Conservation (phyloP, 2,113 vertebrate species). For the Elephas maximus region DNA sequence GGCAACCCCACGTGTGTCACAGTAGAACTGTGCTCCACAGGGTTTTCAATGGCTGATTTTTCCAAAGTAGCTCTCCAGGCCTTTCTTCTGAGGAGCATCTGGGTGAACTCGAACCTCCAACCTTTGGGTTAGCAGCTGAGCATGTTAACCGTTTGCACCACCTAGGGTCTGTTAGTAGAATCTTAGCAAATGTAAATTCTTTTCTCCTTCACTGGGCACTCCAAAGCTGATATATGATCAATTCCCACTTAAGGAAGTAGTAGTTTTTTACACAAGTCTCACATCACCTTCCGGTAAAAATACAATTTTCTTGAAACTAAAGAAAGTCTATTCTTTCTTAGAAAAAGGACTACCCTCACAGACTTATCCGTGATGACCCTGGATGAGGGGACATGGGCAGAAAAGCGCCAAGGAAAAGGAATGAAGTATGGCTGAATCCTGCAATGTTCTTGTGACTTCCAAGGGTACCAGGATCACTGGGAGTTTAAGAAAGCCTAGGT, state of each 20-base stretch:
- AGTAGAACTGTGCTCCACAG: too few relatives aligned
- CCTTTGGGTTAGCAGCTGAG: too few relatives aligned
- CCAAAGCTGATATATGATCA: not conserved
- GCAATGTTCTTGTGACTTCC: not conserved
- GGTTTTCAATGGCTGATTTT: too few relatives aligned
- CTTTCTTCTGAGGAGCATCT: too few relatives aligned
- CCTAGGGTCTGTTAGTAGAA: too few relatives aligned
- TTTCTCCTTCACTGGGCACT: conserved; percentile 40
- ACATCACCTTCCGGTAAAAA: not conserved
- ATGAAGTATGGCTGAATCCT: not conserved
- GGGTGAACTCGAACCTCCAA: too few relatives aligned
- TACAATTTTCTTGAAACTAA: conserved; percentile 19
- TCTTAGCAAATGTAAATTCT: not conserved
- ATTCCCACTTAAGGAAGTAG: conserved; percentile 11
- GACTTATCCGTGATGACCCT: not conserved
- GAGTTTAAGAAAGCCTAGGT: not conserved
- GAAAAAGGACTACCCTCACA: not conserved
- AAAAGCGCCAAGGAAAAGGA: not conserved
- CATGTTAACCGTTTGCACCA: too few relatives aligned
- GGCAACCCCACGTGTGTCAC: too few relatives aligned
- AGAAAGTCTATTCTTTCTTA: conserved; percentile 13
- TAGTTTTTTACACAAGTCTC: not conserved
- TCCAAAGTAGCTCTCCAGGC: too few relatives aligned
- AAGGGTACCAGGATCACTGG: not conserved
- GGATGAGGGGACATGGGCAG: not conserved